These are phyloP conservation scores for Tautogolabrus adspersus DNA, from an alignment of 2,113 vertebrate genomes.

Conservation along the genomic window DNA sequence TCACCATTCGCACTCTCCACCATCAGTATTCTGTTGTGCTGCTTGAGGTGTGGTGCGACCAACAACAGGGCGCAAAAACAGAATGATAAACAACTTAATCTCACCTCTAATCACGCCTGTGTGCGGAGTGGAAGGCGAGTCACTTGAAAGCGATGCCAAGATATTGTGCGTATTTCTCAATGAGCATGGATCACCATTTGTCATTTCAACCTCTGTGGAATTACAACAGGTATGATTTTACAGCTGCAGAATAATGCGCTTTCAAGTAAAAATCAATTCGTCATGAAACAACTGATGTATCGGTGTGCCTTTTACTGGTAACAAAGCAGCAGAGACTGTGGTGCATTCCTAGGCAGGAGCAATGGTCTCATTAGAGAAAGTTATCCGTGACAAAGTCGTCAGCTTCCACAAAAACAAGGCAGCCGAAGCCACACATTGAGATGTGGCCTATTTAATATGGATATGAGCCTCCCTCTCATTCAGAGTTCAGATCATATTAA, in stretches of 20 bases:
- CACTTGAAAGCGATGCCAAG: constrained; percentile 62
- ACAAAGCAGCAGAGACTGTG: constrained; percentile 34
- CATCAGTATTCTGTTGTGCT: constrained; percentile 68
- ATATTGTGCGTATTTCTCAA: constrained; percentile 59
- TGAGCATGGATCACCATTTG: constrained; percentile 49
- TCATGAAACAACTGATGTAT: constrained; percentile 56
- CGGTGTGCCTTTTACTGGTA: constrained; percentile 34
- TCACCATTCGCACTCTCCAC: constrained; percentile 49
- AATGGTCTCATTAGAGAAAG: constrained; percentile 63
- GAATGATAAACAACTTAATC: constrained; percentile 79
- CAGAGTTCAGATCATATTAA: constrained; percentile 74
- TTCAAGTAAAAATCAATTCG: constrained; percentile 68
- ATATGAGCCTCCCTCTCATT: constrained; percentile 66
- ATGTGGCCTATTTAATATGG: constrained; percentile 66
- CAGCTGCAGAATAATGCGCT: constrained; percentile 50
- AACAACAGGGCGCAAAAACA: constrained; percentile 54
- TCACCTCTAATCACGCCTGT: constrained; percentile 71
- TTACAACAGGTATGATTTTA: constrained; percentile 63
- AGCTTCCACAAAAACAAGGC: constrained; percentile 45
- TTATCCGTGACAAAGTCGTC: constrained; percentile 59
- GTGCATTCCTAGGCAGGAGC: constrained; percentile 44
- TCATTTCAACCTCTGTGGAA: constrained; percentile 45
- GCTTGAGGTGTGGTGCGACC: constrained; percentile 56
- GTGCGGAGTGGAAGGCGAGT: constrained; percentile 64
- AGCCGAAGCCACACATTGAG: constrained; percentile 47